These are phyloP conservation scores for Pinna nobilis DNA, from an alignment of 1,140 invertebrate genomes.

Conservation along the genomic window DNA sequence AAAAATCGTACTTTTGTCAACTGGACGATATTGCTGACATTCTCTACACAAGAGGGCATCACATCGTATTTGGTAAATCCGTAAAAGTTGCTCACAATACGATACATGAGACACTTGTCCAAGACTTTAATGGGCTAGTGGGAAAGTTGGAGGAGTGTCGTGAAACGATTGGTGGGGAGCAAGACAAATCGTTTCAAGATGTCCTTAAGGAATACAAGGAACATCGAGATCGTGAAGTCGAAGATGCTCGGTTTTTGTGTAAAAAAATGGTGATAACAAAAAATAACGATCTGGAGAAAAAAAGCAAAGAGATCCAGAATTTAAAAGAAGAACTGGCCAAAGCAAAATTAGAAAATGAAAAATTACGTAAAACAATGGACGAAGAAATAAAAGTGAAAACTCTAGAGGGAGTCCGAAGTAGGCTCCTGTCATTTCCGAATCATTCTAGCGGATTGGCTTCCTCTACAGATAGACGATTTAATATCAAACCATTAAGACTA, in stretches of 20 bases:
- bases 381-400: slow-evolving; percentile 2
- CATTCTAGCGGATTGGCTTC: not conserved
- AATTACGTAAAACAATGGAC: slow-evolving; percentile 12
- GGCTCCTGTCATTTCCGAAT: not conserved
- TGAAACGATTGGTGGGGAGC: not conserved
- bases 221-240: slow-evolving; percentile 5
- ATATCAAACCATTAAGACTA: not conserved
- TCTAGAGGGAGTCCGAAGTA: slow-evolving; percentile 5
- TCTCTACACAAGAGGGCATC: not conserved
- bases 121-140: not conserved
- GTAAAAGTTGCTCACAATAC: slow-evolving; percentile 3
- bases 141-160: slow-evolving; percentile 2
- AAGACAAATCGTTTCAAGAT: slow-evolving; percentile 10
- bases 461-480: not conserved
- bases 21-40: slow-evolving; percentile 14
- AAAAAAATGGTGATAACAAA: slow-evolving; percentile 12
- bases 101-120: slow-evolving; percentile 3
- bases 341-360: slow-evolving; percentile 8
- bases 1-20: slow-evolving; percentile 11
- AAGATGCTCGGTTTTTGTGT: slow-evolving; percentile 10
- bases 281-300: slow-evolving; percentile 7
- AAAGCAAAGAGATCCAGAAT: slow-evolving; percentile 7
- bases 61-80: slow-evolving; percentile 9
- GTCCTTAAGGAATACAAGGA: slow-evolving; percentile 1
- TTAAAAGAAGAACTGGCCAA: slow-evolving; percentile 10